A percentile compares a stretch with the other conserved stretches of the same genome.
These are phyloP conservation scores for Micrastur ruficollis DNA, from an alignment of 2,797 vertebrate species.

Conservation along the genomic window DNA sequence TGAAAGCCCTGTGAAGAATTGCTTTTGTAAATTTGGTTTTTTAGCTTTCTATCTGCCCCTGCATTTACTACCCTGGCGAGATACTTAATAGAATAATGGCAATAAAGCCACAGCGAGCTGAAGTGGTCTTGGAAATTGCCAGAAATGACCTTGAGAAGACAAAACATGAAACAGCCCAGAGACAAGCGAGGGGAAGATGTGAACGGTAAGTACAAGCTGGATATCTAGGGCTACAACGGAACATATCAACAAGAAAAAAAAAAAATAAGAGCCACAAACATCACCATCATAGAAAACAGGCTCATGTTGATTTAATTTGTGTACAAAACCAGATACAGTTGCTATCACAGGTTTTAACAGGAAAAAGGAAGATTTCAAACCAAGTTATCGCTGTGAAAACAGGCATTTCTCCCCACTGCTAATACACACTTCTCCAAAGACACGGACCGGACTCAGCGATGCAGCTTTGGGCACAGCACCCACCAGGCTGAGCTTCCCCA, in stretches of 20 bases:
- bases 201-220: background rate
- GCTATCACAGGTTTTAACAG: background rate
- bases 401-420: background rate
- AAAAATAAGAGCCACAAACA: background rate
- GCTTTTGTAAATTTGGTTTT: background rate
- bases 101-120: background rate
- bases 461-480: background rate
- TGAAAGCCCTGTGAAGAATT: background rate
- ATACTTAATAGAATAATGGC: background rate
- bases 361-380: background rate
- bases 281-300: background rate
- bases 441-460: accelerated
- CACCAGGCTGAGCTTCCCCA: background rate
- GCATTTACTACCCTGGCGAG: background rate
- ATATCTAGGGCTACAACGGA: background rate
- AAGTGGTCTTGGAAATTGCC: background rate
- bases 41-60: background rate
- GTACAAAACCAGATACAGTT: background rate
- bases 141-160: background rate
- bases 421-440: accelerated
- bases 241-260: background rate
- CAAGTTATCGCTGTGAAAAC: background rate
- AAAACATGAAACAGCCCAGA: background rate
- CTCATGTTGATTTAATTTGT: background rate
- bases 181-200: background rate